Evolutionary conservation across 1,140 invertebrate species (phyloP), one percentile per base, ranked within the genome.

Genomic region (Caenorhabditis elegans): DNA sequence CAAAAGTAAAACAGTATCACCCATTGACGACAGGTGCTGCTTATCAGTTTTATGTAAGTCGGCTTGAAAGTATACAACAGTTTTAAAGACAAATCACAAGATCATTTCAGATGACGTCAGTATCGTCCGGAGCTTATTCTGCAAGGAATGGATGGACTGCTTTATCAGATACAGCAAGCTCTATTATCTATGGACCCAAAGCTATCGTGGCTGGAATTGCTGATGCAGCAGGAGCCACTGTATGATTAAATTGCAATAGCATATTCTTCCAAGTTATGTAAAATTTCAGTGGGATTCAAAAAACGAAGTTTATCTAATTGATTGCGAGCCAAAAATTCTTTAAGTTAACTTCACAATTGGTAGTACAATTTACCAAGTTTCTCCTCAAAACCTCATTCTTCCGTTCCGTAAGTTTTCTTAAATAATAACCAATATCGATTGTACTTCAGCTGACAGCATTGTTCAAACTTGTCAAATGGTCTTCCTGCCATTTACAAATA

Each of bases 1-100:
- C 31, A 60, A 15, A 17, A 34, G 53, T 60, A 2, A 60, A 60
- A 3, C 26, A 60, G 28, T 60, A 60, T 34, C 53, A 60, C 8
- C 53, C 53, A 34, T 6, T 60, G 26, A 60, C 53, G 5, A 60
- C 53, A 31, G 31, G 34, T 17, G 13, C 53, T 15, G 10, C 53
- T 60, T 60, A 60, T 60, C 53, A 60, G 28, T 60, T 60, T 31
- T 60, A 60, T 60, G 53, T 60, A 34, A 60, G 26, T n/a, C n/a
- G n/a, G n/a, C n/a, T n/a, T n/a, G n/a, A 60, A 15, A 17, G 26
- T 17, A 60, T 6, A 60, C 11, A 24, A 60, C 28, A 31, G 11
- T 24, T 24, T 22, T 15, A 24, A 34, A 60, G 34, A 60, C 28
- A 17, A 2, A 34, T n/a, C n/a, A n/a, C n/a, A 60, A 60, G 19